Percentiles rank a stretch among this genome's conserved stretches.
Conservation (phyloP, 2,888 invertebrate species). For the Choreutis nemorana region DNA sequence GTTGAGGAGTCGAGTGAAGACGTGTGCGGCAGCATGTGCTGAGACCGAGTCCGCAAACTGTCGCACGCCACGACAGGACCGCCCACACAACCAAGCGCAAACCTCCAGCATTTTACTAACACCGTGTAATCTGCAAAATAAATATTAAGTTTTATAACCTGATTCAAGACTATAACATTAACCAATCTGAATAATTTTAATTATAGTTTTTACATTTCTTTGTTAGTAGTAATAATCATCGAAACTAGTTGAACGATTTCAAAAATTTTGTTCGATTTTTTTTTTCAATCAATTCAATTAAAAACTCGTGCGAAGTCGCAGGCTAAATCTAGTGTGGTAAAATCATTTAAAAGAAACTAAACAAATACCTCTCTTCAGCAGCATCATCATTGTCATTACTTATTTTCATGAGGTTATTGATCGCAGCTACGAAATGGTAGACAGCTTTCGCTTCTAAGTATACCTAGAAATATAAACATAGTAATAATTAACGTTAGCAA, state of each 20-base stretch:
- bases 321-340: no score
- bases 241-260: no score
- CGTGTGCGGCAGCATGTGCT: conserved; percentile 26
- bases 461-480: conserved; percentile 47
- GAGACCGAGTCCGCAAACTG: conserved; percentile 41
- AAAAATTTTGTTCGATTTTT: no score
- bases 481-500: not conserved
- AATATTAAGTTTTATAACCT: no score
- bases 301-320: no score
- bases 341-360: no score
- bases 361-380: conserved; percentile 38
- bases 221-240: no score
- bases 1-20: conserved; percentile 31
- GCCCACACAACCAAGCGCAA: conserved; percentile 49
- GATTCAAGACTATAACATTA: no score
- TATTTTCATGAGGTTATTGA: conserved; percentile 69
- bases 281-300: no score
- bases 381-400: conserved; percentile 30
- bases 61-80: conserved; percentile 46
- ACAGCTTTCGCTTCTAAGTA: conserved; percentile 84
- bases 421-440: conserved; percentile 81
- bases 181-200: no score
- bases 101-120: conserved; percentile 51
- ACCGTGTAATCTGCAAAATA: conserved; percentile 26
- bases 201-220: no score